Evolutionary conservation across 35 echinoderm and acorn worm species (phyloP), one percentile per base, ranked within the genome.

Genomic region (Amphiura filiformis): DNA sequence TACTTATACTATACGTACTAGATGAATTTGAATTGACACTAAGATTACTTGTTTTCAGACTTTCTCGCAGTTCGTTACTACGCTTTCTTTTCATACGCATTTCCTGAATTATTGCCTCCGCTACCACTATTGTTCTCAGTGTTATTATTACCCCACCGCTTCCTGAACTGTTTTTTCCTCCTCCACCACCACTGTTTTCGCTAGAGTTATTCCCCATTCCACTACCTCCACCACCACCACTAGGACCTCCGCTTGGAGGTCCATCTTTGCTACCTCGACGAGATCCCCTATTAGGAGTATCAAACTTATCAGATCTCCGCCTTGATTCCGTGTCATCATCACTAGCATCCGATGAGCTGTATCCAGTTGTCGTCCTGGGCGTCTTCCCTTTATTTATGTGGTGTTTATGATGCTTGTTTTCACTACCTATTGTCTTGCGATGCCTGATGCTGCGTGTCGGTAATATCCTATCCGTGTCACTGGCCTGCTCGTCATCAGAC

Each of bases 311-410:
- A 1, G 92, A 99, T 61, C 96, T 89, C 36, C 96, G 84, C 57
- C 93, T 91, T 0, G 93, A 84, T 28, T 99, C 96, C 13, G 96
- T 89, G 57, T 99, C 96, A 22, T 99, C 96, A 65, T 99, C 96
- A 39, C 96, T 99, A 37, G 96, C 96, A 77, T 99, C 96, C 20
- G 96, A 99, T 36, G 93, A 94, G 76, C 96, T 99, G 79, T 99
- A 99, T 28, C 93, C 95, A 1, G 91, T 92, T 32, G 85, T 39
- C 44, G 83, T 80, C 49, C 56, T 47, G 23, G 86, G 80, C 13
- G 88, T 87, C 32, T 77, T 95, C 9, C 85, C 84, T 13, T 75
- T 65, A 77, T 97, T 97, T 79, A 97, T 93, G 37, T 93, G 91
- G 35, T 89, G 91, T 35, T 87, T 82, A 37, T 85, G 93, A 36